Base-by-base conservation (phyloP, 1,140 invertebrate genomes). In the Potamilus streckersoni region DNA sequence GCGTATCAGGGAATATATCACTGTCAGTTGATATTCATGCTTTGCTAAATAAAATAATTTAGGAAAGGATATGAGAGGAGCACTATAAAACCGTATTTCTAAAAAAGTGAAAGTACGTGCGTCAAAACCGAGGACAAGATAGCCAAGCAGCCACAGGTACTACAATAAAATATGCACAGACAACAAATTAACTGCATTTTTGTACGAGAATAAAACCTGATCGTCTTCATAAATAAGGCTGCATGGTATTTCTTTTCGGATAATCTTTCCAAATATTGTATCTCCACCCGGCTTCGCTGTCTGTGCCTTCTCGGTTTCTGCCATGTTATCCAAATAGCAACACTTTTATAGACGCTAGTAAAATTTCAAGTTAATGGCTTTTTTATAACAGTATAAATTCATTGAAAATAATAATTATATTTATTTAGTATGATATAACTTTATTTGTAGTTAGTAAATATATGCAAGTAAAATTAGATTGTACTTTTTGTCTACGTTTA, bases 221-320 rank as follows among this genome's bases (percentile, higher is more conserved):
- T 87, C 84, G 82, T 88, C 86, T 79, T 87, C 80, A 62, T 86
- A 78, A 55, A 88, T 73, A 77, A 87, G 87, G 19, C 80, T 75
- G 0, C 77, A 80, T 27, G 83, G 84, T 61, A 88, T 84, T 80
- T 88, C 87, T 57, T 80, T 78, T 0, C 87, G 80, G 14, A 82
- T 70, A 64, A 88, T 88, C 80, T 88, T 88, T 2, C 85, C 87
- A 80, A 88, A 88, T 14, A 88, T 85, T 5, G 87, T 88, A 68
- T 88, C 85, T 0, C 81, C 86, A n/a, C 82, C 82, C 15, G 86
- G 82, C 65, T 79, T 77, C 0, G 87, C 85, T 16, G 69, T 56
- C 74, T 87, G 83, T 20, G 87, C 88, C 69, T 85, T 81, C 27
- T 82, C 81, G 12, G 83, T 82, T 67, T 88, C 73, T 20, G 78